Percentiles rank a stretch among this genome's conserved stretches.
These are phyloP conservation scores for Chelonia mydas DNA, from an alignment of 2,797 vertebrate genomes.

Conservation along the genomic window DNA sequence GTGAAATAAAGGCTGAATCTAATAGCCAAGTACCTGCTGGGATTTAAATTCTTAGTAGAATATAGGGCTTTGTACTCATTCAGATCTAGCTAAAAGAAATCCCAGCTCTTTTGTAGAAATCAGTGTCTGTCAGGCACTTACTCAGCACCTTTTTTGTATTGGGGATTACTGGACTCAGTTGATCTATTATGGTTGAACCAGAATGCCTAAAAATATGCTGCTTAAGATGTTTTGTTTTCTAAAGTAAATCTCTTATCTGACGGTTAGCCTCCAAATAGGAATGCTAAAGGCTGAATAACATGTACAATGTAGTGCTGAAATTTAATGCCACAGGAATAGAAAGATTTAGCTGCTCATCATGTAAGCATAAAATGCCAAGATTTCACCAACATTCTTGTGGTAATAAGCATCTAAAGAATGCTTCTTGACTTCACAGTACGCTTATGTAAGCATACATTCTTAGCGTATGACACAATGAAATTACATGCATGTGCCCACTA, in stretches of 20 bases:
- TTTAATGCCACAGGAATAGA: not conserved
- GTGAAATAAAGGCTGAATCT: not conserved
- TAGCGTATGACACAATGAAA: not conserved
- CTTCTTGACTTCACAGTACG: not conserved
- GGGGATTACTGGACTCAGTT: not conserved
- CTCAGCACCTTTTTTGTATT: not conserved
- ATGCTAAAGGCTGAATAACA: not conserved
- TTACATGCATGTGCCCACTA: not conserved
- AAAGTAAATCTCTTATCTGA: not conserved
- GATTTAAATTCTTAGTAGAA: not conserved
- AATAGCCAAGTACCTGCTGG: not conserved
- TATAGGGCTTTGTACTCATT: not conserved
- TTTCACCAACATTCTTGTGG: not conserved
- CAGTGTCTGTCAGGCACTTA: not conserved
- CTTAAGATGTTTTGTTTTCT: not conserved
- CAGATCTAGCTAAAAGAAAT: not conserved
- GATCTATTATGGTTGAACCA: not conserved
- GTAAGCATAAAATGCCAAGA: not conserved
- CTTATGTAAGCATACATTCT: not conserved
- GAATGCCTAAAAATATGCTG: not conserved
- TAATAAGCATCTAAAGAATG: not conserved
- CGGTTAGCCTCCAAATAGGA: not conserved
- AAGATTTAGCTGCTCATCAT: rapidly evolving
- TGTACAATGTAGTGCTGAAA: not conserved
- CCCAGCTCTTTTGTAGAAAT: not conserved